Evolutionary conservation across 2,888 invertebrate genomes (phyloP).

Genomic region (Acanthosepion pharaonis): DNA sequence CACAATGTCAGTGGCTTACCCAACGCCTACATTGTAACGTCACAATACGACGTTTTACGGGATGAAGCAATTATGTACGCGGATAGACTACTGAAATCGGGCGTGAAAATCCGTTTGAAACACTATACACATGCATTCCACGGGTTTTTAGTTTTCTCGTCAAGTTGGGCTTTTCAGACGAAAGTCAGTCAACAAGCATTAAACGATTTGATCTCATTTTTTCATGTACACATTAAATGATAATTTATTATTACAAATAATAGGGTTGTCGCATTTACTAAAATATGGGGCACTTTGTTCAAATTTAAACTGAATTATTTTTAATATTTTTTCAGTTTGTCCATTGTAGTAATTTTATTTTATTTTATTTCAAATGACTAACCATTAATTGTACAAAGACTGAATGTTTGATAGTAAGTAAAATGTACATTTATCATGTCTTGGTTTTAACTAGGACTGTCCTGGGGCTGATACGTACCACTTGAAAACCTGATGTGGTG

Average conservation of each 20-base stretch:
- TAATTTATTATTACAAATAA: neutral
- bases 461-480: too few relatives aligned
- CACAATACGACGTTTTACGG: constrained; percentile 74
- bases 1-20: constrained; percentile 66
- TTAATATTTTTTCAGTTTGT: too few relatives aligned
- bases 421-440: too few relatives aligned
- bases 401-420: too few relatives aligned
- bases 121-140: constrained; percentile 67
- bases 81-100: constrained; percentile 64
- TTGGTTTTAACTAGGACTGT: too few relatives aligned
- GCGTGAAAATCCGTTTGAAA: constrained; percentile 65
- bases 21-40: constrained; percentile 71
- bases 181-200: constrained; percentile 58
- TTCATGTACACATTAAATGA: neutral
- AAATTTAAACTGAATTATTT: too few relatives aligned
- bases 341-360: too few relatives aligned
- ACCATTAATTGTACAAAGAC: too few relatives aligned
- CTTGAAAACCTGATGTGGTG: too few relatives aligned
- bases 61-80: constrained; percentile 75
- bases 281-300: too few relatives aligned
- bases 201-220: constrained; percentile 54
- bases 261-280: too few relatives aligned
- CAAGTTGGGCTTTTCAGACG: constrained; percentile 59
- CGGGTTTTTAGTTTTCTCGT: constrained; percentile 66
- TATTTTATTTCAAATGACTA: too few relatives aligned